These are phyloP conservation scores for Maniola hyperantus DNA, from an alignment of 2,888 invertebrate species.

Conservation along the genomic window DNA sequence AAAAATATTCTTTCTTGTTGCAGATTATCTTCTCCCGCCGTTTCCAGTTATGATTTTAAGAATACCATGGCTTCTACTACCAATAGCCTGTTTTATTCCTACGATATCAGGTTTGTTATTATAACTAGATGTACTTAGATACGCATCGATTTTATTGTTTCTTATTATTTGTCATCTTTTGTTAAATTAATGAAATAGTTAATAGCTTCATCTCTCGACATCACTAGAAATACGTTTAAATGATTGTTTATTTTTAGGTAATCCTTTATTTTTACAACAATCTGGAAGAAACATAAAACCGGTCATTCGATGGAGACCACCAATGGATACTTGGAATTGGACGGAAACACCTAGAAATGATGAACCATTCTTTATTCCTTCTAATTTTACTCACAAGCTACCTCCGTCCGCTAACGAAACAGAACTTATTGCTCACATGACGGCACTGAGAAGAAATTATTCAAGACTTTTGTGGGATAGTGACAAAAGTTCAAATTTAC, in stretches of 20 bases:
- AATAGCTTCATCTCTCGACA: neutral
- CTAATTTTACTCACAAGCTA: constrained; percentile 75
- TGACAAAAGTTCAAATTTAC: constrained; percentile 87
- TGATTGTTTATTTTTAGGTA: constrained; percentile 59
- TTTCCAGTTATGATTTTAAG: constrained; percentile 71
- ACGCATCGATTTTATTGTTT: neutral
- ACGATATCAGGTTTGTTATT: constrained; percentile 62
- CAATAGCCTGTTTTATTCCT: constrained; percentile 50
- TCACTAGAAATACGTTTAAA: neutral
- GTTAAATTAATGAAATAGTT: too few species aligned
- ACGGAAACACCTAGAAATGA: constrained; percentile 64
- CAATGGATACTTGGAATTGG: constrained; percentile 77
- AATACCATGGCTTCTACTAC: constrained; percentile 68
- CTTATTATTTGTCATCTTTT: neutral
- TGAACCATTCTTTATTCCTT: constrained; percentile 71
- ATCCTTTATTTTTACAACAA: constrained; percentile 71
- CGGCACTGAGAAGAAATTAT: constrained; percentile 71
- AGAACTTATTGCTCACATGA: constrained; percentile 73
- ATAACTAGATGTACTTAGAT: neutral
- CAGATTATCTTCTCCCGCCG: constrained; percentile 54
- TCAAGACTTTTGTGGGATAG: constrained; percentile 88
- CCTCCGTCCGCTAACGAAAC: constrained; percentile 79
- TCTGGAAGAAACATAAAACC: constrained; percentile 60
- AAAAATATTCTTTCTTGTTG: constrained; percentile 48
- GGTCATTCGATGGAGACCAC: constrained; percentile 76